Base-by-base conservation (phyloP, 2,797 vertebrate genomes). In the Eulemur rubriventer region DNA sequence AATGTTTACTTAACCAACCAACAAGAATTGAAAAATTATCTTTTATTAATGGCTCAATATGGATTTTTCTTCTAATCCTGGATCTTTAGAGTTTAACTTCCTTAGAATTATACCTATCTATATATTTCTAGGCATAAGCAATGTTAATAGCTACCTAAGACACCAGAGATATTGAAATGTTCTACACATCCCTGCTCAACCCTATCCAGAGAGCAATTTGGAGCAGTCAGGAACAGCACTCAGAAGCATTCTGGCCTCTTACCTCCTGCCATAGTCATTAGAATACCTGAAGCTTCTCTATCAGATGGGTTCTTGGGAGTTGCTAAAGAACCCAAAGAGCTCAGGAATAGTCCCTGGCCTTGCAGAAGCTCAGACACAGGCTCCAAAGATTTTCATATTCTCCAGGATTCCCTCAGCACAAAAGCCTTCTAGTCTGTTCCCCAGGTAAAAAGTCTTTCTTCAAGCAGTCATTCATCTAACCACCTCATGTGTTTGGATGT, bases 381-480 rank as follows among this genome's bases (percentile, higher is more conserved):
- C 14, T 82, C 41, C 85, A 90, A 41, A 75, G 11, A 87, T 79
- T 48, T 65, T 52, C 67, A 75, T 38, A 59, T 88, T 81, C 52
- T 78, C 83, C 89, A 91, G 33, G 35, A 84, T 75, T 86, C 38
- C 28, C 35, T 86, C 78, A 70, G 17, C 35, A 0, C 20, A 81
- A 52, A 85, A 91, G 4, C 7, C 55, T 65, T 80, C 33, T 18
- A 57, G 22, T 86, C 73, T 50, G 55, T 85, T 79, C 63, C 30
- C 63, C 28, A 79, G 20, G 67, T 33, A 33, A 76, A 95, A 94
- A 95, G 16, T 76, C 26, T 93, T 89, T 75, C 67, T 92, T 94
- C 50, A 80, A 89, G 76, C 16, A 94, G 86, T n/a, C 43, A 55
- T 65, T 94, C 57, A 86, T 70, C 89, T 92, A 93, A 72, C 57